Percentiles rank a stretch among this genome's conserved stretches.
Conservation (phyloP, 2,113 vertebrate genomes). For the Rana temporaria region DNA sequence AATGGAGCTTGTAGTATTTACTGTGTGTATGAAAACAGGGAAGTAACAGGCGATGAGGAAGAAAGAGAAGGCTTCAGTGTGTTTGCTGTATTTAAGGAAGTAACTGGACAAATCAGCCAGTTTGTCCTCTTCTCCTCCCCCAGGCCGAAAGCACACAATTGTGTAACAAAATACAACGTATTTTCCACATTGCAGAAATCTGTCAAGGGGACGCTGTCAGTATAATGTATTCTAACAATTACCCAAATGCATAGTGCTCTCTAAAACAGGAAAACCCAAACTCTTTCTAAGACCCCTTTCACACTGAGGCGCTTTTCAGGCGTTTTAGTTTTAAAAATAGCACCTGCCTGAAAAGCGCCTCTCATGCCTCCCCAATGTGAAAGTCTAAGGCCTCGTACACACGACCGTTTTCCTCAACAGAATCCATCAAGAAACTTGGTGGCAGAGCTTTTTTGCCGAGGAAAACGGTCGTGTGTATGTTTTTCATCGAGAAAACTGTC, state of each 20-base stretch:
- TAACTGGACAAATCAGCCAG: conserved; percentile 45
- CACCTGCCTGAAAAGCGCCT: no score
- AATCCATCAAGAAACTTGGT: no score
- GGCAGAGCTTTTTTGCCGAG: no score
- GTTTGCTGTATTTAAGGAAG: conserved; percentile 49
- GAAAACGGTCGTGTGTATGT: no score
- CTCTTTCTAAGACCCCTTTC: no score
- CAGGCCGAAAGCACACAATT: conserved; percentile 30
- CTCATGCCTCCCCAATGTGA: no score
- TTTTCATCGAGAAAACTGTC: no score
- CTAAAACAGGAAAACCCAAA: no score
- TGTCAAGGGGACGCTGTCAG: neutral
- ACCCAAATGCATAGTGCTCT: neutral
- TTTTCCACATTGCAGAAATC: neutral
- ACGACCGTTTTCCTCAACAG: no score
- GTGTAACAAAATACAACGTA: neutral
- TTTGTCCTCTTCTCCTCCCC: conserved; percentile 18
- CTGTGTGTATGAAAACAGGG: conserved; percentile 47
- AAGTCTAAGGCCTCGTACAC: no score
- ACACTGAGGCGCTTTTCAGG: no score
- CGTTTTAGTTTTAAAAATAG: no score
- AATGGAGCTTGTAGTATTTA: conserved; percentile 8
- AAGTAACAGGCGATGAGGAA: conserved; percentile 50
- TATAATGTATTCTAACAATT: neutral
- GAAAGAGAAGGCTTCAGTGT: conserved; percentile 23